These are phyloP conservation scores for Acleris cristana DNA, from an alignment of 2,888 invertebrate genomes.

Conservation along the genomic window DNA sequence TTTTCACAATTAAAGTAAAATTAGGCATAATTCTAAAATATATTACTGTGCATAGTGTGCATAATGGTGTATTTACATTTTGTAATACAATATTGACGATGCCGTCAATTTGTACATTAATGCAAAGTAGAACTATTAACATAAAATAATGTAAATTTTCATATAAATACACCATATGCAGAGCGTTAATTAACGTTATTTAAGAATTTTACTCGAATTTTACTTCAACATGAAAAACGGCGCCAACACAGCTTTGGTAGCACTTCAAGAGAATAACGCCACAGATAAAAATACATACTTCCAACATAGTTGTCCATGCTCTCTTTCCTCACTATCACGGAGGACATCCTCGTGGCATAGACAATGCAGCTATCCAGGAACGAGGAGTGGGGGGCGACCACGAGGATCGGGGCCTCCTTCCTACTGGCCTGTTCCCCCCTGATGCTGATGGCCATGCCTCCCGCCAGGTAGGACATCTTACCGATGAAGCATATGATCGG, in stretches of 20 bases:
- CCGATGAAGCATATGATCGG: conserved; percentile 89
- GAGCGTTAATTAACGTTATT: too few species aligned
- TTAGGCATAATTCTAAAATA: too few species aligned
- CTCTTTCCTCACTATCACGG: conserved; percentile 92
- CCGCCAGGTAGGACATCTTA: conserved; percentile 88
- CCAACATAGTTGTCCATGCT: conserved; percentile 93
- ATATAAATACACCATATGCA: too few species aligned
- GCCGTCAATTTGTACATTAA: too few species aligned
- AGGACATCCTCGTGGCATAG: conserved; percentile 91
- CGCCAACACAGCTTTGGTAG: background rate
- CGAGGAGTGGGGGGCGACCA: conserved; percentile 94
- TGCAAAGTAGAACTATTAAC: too few species aligned
- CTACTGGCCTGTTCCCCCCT: conserved; percentile 90
- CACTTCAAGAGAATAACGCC: background rate
- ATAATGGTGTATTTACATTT: too few species aligned
- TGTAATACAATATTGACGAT: too few species aligned
- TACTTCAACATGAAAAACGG: too few species aligned
- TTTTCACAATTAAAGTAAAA: too few species aligned
- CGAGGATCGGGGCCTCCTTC: conserved; percentile 92
- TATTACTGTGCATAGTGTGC: too few species aligned
- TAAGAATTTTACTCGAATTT: too few species aligned
- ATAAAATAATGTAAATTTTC: too few species aligned
- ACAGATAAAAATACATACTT: conserved; percentile 86
- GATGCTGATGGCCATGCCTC: conserved; percentile 90
- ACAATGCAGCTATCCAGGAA: conserved; percentile 94